A percentile compares a stretch with the other conserved stretches of the same genome.
Evolutionary conservation across 2,113 vertebrate species (phyloP).

Genomic region (Xiphophorus couchianus): DNA sequence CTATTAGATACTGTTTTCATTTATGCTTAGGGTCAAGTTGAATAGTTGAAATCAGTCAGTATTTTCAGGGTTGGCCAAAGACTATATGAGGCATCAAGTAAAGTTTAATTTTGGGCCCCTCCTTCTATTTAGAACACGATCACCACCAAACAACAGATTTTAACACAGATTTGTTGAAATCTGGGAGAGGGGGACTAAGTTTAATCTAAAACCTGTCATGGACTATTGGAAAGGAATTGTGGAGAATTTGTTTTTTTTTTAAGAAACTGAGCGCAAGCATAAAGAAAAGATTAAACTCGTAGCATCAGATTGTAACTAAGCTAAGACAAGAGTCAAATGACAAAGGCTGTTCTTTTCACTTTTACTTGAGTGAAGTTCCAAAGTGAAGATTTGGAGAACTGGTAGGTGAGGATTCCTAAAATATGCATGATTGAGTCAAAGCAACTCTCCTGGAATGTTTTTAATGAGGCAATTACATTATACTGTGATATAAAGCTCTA

Average conservation of each 20-base stretch:
- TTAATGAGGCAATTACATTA: no score
- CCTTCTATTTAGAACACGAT: neutral
- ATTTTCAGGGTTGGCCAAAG: neutral
- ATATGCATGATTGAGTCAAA: no score
- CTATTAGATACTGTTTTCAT: neutral
- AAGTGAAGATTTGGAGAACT: no score
- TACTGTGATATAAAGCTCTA: no score
- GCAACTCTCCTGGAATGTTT: no score
- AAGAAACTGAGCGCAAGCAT: neutral
- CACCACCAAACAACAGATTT: neutral
- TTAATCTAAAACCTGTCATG: neutral
- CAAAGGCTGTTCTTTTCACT: neutral
- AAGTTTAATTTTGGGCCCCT: neutral
- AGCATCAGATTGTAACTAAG: neutral
- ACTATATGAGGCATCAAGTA: no score
- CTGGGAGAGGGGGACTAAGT: neutral
- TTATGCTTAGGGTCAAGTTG: neutral
- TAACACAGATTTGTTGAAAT: neutral
- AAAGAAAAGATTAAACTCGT: neutral
- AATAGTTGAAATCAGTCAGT: neutral
- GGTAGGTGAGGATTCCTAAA: no score
- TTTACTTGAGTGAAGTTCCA: neutral
- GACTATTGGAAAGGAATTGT: neutral
- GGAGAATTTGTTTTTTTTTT: neutral
- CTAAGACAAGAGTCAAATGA: neutral